phyloP scores from a whole-genome alignment of 2,888 invertebrate genomes.

The Metalampra italica region DNA sequence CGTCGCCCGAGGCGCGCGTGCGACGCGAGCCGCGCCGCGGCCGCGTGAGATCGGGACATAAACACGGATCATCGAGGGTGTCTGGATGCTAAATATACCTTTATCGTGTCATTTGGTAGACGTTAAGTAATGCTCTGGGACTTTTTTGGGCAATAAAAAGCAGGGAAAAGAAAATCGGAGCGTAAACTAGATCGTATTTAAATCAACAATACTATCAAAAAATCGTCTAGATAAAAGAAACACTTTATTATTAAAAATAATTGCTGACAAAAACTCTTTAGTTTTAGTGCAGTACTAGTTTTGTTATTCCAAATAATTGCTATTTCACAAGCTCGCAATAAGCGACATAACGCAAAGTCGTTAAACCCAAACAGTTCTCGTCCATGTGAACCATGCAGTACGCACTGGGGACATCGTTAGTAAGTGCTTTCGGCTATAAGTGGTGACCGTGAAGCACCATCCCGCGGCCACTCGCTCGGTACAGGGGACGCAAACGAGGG shows the following conservation, averaged over 20 bases:
- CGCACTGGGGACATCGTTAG: background rate
- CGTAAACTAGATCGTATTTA: background rate
- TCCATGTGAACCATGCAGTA: background rate
- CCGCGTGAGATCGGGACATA: constrained; percentile 11
- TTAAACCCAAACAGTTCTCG: background rate
- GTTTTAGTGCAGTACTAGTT: no score
- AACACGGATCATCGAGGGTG: constrained; percentile 13
- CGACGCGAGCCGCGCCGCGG: constrained; percentile 6
- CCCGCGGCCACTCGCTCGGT: background rate
- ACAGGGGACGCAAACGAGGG: constrained; percentile 7
- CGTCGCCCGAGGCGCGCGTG: no score
- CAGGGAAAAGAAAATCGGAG: background rate
- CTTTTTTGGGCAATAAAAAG: background rate
- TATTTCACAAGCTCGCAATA: no score
- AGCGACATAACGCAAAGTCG: no score
- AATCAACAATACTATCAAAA: no score
- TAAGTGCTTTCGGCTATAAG: background rate
- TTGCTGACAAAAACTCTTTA: no score
- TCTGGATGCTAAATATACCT: constrained; percentile 25
- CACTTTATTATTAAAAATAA: no score
- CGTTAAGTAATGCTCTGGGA: background rate
- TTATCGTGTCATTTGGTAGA: constrained; percentile 12
- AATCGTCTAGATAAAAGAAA: no score
- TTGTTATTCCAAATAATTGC: no score
- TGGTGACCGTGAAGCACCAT: background rate